Evolutionary conservation across 2,113 vertebrate genomes (phyloP), one percentile per base, ranked within the genome.

Genomic region (Sterrhoptilus dennistouni): DNA sequence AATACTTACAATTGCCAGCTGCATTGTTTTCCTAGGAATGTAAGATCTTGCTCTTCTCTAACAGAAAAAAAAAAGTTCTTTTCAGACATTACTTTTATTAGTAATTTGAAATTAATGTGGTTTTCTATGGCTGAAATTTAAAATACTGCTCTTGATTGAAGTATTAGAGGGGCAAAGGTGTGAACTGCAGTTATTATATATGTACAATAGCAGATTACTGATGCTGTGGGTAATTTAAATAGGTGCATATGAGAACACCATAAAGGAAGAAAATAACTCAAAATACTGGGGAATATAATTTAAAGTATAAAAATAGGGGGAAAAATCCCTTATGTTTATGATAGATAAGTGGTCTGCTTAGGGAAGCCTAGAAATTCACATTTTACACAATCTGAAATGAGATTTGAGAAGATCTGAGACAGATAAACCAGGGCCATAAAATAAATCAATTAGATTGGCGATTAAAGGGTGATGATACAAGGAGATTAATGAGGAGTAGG

Each of bases 391-490:
- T 42, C 27, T 83, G 42, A 93, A 93, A 63, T 72, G 59, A 87
- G 78, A 69, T 95, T 96, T 89, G 27, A 71, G 94, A 94, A 95
- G 66, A 80, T 53, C 53, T 89, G 81, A 92, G 38, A 65, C 24
- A 42, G 75, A 57, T 69, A 83, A 96, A 70, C 14, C 64, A 74
- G 71, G 17, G 14, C 66, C 50, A 95, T 84, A 86, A 95, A 42
- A 86, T 80, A 95, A 94, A 92, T 97, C 95, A 98, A 97, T 97
- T 96, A 96, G 80, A 45, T 65, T 87, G 57, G 89, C 97, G 83
- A 97, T 95, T 88, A 96, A 96, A 76, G 47, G 82, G 44, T 93
- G 87, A 93, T 81, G 54, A 64, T 83, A 68, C 15, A 49, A 77
- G 60, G 12, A 89, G 61, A 57, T 36, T 97, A 93, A 97, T 95